Evolutionary conservation across 1,140 invertebrate species (phyloP), one percentile per base, ranked within the genome.

Genomic region (Trichoplusia ni): DNA sequence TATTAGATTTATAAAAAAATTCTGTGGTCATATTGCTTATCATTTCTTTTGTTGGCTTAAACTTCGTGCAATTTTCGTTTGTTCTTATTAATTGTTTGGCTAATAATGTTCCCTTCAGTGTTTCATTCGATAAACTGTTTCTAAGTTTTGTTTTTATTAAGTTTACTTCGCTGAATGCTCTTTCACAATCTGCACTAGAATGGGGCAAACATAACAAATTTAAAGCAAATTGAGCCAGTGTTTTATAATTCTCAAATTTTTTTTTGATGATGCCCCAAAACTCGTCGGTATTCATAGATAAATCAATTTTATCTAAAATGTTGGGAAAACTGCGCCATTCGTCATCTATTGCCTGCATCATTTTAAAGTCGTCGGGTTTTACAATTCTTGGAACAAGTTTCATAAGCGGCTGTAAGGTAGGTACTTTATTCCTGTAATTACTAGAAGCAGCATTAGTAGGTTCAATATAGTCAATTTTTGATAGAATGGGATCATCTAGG

Each of bases 1-100:
- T 29, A 47, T 47, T 29, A 47, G 27, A 29, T 16, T 31, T 29
- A 47, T 31, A 31, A n/a, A 47, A 47, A 47, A 29, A 29, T 47
- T 16, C 27, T 31, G 44, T 3, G 16, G 25, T 47, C 44, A 47
- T 47, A 27, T 47, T 47, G 11, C 14, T 31, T 18, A 47, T 16
- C 44, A 47, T 47, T 47, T 31, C 44, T 27, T 14, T 47, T 29
- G 23, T 31, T 21, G 44, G 25, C 14, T 37, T 1, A 37, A 37
- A 37, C 4, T 37, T 37, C 1, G 13, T 37, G 7, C 33, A 37
- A 14, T 14, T 14, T 14, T 14, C 33, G 4, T 37, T 2, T 14
- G 13, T 37, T 14, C 3, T 2, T 14, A 37, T 37, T 4, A 4
- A 0, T 37, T 37, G 33, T 4, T 5, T 37, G 3, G 33, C 33